Evolutionary conservation across 2,888 invertebrate species (phyloP), one percentile per base, ranked within the genome.

Genomic region (Stictocephala bisonia): DNA sequence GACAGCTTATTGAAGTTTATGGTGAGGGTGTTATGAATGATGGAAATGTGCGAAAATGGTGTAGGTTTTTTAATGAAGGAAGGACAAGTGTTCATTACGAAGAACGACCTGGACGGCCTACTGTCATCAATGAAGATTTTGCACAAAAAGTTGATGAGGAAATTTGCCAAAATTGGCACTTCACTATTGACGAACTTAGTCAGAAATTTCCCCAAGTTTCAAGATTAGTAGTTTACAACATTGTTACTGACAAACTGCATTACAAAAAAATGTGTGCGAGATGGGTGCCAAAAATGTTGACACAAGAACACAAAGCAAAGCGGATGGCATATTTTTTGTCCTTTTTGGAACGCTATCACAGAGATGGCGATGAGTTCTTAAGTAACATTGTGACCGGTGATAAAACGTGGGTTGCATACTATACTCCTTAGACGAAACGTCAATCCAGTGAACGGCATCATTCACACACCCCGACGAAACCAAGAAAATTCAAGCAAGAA

Each of bases 331-430:
- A 13, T 35, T 15, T 27, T 18, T 26, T 58, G 13, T 24, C 22
- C 58, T 58, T 58, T 58, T 27, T 58, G 11, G 15, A 3, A 9
- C 27, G 24, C 15, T 58, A 29, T 27, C 18, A 6, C 6, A 18
- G 11, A 51, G 13, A 22, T 35, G 53, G 20, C 13, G 24, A 51
- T 15, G 20, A 18, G 13, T 22, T 22, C n/a, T 51, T 51, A 2
- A 51, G 11, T 24, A 22, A n/a, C 7, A 78, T 79, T 74, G 77
- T 77, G 20, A 78, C 76, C 11, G 78, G 75, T 18, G 74, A 78
- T 29, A 72, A 79, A 75, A 77, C 75, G 22, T 79, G 77, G 75
- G 74, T 74, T 41, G 50, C 48, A 51, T 44, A 75, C 64, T 69
- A 51, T 15, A 75, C 76, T 56, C 75, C 76, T 18, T 72, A 74